Evolutionary conservation across 2,113 vertebrate species (phyloP), one percentile per base, ranked within the genome.

Genomic region (Crypturellus undulatus): DNA sequence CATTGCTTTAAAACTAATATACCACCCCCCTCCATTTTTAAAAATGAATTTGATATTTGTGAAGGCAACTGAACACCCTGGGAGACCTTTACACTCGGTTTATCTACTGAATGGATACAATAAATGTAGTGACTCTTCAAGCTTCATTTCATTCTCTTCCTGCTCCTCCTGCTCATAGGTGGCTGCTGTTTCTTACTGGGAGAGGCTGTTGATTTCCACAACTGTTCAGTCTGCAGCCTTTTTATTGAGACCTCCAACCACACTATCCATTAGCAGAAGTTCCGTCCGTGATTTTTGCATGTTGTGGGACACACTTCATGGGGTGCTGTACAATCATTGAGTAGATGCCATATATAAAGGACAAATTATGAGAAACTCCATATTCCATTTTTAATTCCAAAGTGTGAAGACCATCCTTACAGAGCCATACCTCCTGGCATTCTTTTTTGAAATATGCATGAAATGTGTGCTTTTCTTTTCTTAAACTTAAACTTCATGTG

Each of bases 361-460:
- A 70, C 38, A 19, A 32, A 62, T 69, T 38, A 18, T 45, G 1
- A 89, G 36, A 10, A 82, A n/a, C 26, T 79, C n/a, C 28, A 10
- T 15, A 49, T 59, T 47, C 40, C 15, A 24, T 17, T 36, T 51
- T 81, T 21, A 49, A 58, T 38, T 54, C n/a, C 25, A 40, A 68
- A 73, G 56, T 0, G 12, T 6, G 15, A 93, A 42, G 4, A 1
- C 0, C 19, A 3, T 45, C 49, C n/a, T 58, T 45, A 36, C 26
- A 40, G 36, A 70, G 25, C 3, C 4, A 10, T 43, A 25, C 8
- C 42, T 8, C 59, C 59, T 56, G n/a, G 36, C 9, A 75, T 80
- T 38, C 9, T 59, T 59, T 69, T 22, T 52, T 75, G 64, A 69
- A 83, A 73, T 11, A 47, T 1, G 12, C 1, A 0, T 70, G 28